Base-by-base conservation (phyloP, 2,113 vertebrate genomes). In the Uria aalge region DNA sequence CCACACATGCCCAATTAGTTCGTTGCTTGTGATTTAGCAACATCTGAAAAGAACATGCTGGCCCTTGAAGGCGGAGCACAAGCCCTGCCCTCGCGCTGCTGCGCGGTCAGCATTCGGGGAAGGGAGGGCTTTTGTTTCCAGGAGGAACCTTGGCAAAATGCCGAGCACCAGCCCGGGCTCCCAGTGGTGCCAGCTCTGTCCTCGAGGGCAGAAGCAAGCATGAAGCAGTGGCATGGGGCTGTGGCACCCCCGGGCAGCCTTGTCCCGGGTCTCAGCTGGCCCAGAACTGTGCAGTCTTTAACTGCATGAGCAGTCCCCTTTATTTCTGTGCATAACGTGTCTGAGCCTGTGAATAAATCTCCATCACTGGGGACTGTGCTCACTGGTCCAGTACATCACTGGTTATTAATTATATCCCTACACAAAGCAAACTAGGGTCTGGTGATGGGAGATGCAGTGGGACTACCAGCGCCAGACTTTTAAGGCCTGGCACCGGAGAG, bases 11-110 rank as follows among this genome's bases (percentile, higher is more conserved):
- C n/a, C 23, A 26, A 11, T 78, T 43, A 56, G 34, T 43, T 41
- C 56, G 6, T 79, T n/a, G 26, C 16, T 26, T 2, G 1, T 32
- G 40, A 78, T 36, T 52, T 21, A 34, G 32, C 4, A 2, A 34
- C 0, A 0, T 5, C 32, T 60, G 36, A 15, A 9, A 23, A 27
- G 75, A 55, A 20, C 15, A 2, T 0, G 16, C 2, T 13, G 40
- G 55, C n/a, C 21, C 27, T 36, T 23, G 52, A 32, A 15, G 1
- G 19, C 40, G 36, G n/a, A 29, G 5, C 4, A 5, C 6, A 1
- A 43, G 55, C 26, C 5, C 7, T 57, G 50, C 15, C 40, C 41
- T 53, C 2, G 0, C 6, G 9, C 64, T 27, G 10, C 56, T 38
- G 40, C 0, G 2, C 1, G 0, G 13, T 14, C 75, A 24, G 45